Base-by-base conservation (phyloP, 2,888 invertebrate genomes). In the Apotomis capreana region DNA sequence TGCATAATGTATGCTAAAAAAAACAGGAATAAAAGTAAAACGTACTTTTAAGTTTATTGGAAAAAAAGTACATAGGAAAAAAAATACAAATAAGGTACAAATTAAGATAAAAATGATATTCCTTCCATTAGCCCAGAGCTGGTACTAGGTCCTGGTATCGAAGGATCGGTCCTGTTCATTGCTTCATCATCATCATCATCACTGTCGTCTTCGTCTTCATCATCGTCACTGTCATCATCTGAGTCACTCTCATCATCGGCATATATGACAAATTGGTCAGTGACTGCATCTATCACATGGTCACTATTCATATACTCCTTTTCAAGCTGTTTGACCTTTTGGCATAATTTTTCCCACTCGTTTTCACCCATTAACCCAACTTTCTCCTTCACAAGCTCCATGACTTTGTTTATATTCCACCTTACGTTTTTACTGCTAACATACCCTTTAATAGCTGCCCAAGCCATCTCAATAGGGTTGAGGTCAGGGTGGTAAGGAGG, bases 351-450 rank as follows among this genome's bases (percentile, higher is more conserved):
- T 62, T 68, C 26, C 78, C 79, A 79, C 40, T 78, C 76, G 36
- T 12, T 3, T 13, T 68, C 62, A 8, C 75, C 77, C 73, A 76
- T 79, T 51, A 63, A n/a, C 13, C 44, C 40, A 8, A 75, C 74
- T 70, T 79, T 78, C 69, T 76, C 76, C 52, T 75, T 74, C 0
- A 79, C 57, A 5, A 80, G 70, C 4, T 77, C 74, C 5, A 71
- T 77, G 8, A 68, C 65, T 0, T 46, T 36, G 59, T 54, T 37
- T 3, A 74, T 0, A 52, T 73, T 75, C 74, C 72, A 74, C 0
- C 9, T 76, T 15, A 74, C 68, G 51, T 74, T 74, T 10, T 69
- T 74, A 9, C 60, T 67, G 44, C 52, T 51, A 10, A 72, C 72
- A 52, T 74, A 72, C 5, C 61, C 62, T 59, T 73, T 73, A 49